These are phyloP conservation scores for Philereme vetulata DNA, from an alignment of 2,888 invertebrate species.

Conservation along the genomic window DNA sequence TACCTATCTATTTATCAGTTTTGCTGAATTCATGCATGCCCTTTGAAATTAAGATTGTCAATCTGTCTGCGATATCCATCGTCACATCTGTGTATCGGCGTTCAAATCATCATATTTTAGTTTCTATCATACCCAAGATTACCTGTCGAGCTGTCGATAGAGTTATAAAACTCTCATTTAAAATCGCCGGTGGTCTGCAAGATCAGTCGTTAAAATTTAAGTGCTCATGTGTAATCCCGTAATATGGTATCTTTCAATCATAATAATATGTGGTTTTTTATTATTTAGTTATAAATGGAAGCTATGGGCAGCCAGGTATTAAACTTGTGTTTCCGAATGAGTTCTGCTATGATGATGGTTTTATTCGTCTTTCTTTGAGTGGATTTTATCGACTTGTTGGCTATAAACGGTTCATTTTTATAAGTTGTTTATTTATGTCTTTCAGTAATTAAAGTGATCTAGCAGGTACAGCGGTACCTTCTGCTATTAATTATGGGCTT, in stretches of 20 bases:
- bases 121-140: slow-evolving; percentile 26
- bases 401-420: slow-evolving; percentile 24
- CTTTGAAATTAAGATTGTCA: not conserved
- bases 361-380: slow-evolving; percentile 29
- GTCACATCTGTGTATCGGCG: slow-evolving; percentile 9
- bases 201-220: slow-evolving; percentile 55
- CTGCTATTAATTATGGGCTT: no score
- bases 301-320: slow-evolving; percentile 31
- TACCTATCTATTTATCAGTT: no score
- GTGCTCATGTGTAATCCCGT: slow-evolving; percentile 52
- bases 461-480: not conserved
- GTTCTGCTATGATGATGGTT: slow-evolving; percentile 27
- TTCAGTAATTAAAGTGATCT: slow-evolving; percentile 5
- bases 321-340: slow-evolving; percentile 25
- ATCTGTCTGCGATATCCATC: slow-evolving; percentile 3
- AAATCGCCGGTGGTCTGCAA: slow-evolving; percentile 49
- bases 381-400: slow-evolving; percentile 24
- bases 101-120: slow-evolving; percentile 15
- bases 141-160: slow-evolving; percentile 34
- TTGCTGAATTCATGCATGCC: no score
- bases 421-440: slow-evolving; percentile 24
- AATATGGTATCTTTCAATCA: slow-evolving; percentile 56
- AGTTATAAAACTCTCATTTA: slow-evolving; percentile 36
- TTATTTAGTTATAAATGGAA: slow-evolving; percentile 51
- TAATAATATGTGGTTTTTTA: slow-evolving; percentile 48